A percentile compares a stretch with the other conserved stretches of the same genome.
These are phyloP conservation scores for Azemiops feae DNA, from an alignment of 2,113 vertebrate genomes.

Conservation along the genomic window DNA sequence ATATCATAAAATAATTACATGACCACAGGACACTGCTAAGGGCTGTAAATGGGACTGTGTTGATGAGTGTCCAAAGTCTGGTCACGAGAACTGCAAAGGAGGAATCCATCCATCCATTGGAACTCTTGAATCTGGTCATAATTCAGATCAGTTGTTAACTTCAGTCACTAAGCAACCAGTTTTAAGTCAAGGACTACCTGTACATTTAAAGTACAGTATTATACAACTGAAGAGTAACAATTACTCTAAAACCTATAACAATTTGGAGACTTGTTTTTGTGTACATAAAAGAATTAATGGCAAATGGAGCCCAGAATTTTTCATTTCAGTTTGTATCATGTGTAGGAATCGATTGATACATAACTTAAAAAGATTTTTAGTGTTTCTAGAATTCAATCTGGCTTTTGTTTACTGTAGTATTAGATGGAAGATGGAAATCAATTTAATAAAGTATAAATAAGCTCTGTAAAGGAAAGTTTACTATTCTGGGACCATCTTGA, in stretches of 20 bases:
- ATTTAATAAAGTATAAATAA: neutral
- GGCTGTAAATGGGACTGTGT: too few relatives aligned
- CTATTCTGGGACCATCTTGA: accelerated
- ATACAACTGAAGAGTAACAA: neutral
- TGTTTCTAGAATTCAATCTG: neutral
- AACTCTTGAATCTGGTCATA: too few relatives aligned
- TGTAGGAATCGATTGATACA: neutral
- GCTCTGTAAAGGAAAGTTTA: neutral
- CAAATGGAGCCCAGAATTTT: neutral
- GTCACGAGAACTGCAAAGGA: too few relatives aligned
- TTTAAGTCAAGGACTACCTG: too few relatives aligned
- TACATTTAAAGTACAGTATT: neutral
- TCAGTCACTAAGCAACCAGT: too few relatives aligned
- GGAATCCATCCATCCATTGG: too few relatives aligned
- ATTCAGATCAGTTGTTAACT: too few relatives aligned
- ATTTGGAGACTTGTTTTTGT: neutral
- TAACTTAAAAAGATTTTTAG: neutral
- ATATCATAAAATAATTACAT: too few relatives aligned
- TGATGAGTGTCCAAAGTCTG: too few relatives aligned
- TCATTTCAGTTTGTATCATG: neutral
- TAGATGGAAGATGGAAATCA: neutral
- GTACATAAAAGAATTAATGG: neutral
- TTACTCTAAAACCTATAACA: neutral
- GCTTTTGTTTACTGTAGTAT: neutral
- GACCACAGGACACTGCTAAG: too few relatives aligned